Percentiles rank a stretch among this genome's conserved stretches.
Conservation (phyloP, 2,113 vertebrate genomes). For the Trogon melanurus region DNA sequence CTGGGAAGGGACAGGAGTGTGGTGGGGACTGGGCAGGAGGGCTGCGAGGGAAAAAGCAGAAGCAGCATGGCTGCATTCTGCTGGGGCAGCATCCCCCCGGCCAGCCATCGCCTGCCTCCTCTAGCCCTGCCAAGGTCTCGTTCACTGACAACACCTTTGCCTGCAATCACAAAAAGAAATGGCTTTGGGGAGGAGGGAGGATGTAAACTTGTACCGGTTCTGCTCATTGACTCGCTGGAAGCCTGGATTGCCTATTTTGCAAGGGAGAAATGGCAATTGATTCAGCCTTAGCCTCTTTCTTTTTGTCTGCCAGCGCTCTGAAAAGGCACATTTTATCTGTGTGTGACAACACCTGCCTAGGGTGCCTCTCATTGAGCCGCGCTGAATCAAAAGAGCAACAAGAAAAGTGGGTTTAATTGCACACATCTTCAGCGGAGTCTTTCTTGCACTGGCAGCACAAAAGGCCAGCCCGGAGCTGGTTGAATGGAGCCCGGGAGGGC, state of each 20-base stretch:
- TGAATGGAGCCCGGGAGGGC: constrained; percentile 73
- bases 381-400: constrained; percentile 81
- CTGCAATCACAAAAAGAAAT: constrained; percentile 17
- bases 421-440: constrained; percentile 74
- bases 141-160: constrained; percentile 3
- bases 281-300: constrained; percentile 51
- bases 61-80: rapidly evolving
- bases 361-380: constrained; percentile 67
- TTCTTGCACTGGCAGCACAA: constrained; percentile 77
- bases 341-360: constrained; percentile 77
- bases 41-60: background rate
- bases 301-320: constrained; percentile 47
- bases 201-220: constrained; percentile 17
- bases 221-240: constrained; percentile 14
- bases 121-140: background rate
- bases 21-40: background rate
- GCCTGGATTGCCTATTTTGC: constrained; percentile 49
- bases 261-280: constrained; percentile 68
- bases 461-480: constrained; percentile 65
- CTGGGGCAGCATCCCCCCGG: background rate
- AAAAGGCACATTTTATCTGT: constrained; percentile 75
- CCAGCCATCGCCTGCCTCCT: background rate
- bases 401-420: constrained; percentile 83
- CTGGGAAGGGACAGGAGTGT: background rate
- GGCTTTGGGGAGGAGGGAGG: constrained; percentile 25